Evolutionary conservation across 2,888 invertebrate species (phyloP), one percentile per base, ranked within the genome.

Genomic region (Leptothorax acervorum): DNA sequence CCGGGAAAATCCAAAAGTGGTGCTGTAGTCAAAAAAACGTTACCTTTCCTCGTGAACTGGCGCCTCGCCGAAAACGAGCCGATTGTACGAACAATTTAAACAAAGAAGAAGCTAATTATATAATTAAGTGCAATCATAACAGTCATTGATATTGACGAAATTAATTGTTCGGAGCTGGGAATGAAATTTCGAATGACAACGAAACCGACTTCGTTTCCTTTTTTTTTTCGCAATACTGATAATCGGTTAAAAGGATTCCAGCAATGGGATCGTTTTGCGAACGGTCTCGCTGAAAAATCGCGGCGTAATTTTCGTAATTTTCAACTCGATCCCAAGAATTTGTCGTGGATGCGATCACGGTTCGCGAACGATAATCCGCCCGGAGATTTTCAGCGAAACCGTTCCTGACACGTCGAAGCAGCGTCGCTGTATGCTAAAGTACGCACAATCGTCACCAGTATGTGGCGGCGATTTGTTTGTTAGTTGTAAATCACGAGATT

Each of bases 371-470:
- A 42, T 45, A 66, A 4, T 12, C 42, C 42, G 15, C 8, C 71
- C 53, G 28, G 12, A 4, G 18, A 51, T 71, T 71, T 73, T 79
- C 60, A 79, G 79, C 79, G 73, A 35, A 48, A 28, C 18, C 45
- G 73, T 73, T 55, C 31, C 45, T 6, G 18, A 28, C 5, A 60
- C 35, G 31, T 73, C 71, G 45, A 63, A 79, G 55, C 65, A 60
- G 75, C 82, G 82, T 88, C 84, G 86, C 88, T 86, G 86, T 84
- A 82, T 70, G 62, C 82, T 55, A 84, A 53, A 79, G 65, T 83
- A 89, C 89, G 88, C 89, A 89, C 88, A 89, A 86, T 74, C 57
- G 76, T 84, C 76, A 84, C 39, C 79, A 35, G 39, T 73, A 18
- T 73, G 73, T 45, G 60, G 35, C 73, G 79, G 28, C 73, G 73